A percentile compares a stretch with the other conserved stretches of the same genome.
Evolutionary conservation across 1,140 invertebrate genomes (phyloP).

Genomic region (Condylostylus longicornis): DNA sequence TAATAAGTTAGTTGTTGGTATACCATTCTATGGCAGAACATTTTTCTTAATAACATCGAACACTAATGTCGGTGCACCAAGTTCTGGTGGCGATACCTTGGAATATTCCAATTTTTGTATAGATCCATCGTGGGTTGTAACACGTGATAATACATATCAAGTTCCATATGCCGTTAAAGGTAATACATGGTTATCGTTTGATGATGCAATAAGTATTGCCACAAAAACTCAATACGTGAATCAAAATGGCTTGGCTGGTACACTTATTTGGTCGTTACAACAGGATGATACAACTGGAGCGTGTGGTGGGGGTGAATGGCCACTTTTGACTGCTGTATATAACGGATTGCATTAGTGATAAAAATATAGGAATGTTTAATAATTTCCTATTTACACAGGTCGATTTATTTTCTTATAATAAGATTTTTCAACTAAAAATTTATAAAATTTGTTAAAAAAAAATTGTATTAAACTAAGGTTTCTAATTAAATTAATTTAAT

Average conservation of each 20-base stretch:
- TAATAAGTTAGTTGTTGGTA: constrained; percentile 47
- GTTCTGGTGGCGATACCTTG: constrained; percentile 37
- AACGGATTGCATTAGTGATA: too few relatives aligned
- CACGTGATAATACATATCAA: constrained; percentile 13
- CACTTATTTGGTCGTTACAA: constrained; percentile 43
- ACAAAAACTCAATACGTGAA: constrained; percentile 19
- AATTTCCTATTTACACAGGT: too few relatives aligned
- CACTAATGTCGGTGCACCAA: constrained; percentile 36
- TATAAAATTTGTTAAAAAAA: too few relatives aligned
- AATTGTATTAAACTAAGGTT: too few relatives aligned
- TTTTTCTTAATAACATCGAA: constrained; percentile 39
- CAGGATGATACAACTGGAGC: constrained; percentile 37
- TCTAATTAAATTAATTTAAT: too few relatives aligned
- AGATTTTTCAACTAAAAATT: too few relatives aligned
- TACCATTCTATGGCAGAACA: constrained; percentile 48
- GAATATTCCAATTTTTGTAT: constrained; percentile 43
- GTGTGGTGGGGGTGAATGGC: too few relatives aligned
- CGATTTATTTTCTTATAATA: too few relatives aligned
- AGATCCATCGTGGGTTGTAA: constrained; percentile 4
- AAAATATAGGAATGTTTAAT: too few relatives aligned
- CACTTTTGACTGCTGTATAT: too few relatives aligned
- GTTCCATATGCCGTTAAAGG: constrained; percentile 25
- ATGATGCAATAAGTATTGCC: constrained; percentile 28
- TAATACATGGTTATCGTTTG: constrained; percentile 32
- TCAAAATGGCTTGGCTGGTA: constrained; percentile 34